Evolutionary conservation across 2,888 invertebrate species (phyloP).

Genomic region (Quadroppia sp.): DNA sequence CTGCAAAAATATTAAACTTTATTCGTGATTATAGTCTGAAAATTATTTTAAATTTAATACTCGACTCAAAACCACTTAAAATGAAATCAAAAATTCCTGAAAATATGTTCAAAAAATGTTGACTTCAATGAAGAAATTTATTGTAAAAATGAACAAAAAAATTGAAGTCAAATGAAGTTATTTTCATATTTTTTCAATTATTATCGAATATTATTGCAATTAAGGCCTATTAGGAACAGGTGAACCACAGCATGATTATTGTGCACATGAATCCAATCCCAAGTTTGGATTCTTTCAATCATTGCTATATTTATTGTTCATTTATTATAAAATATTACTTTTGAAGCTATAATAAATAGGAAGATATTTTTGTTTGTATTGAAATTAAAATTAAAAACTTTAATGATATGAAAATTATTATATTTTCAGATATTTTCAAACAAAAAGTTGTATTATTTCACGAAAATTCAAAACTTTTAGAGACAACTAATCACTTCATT

Average conservation of each 20-base stretch:
- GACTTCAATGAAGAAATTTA: no score
- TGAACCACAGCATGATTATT: not conserved
- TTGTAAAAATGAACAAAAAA: no score
- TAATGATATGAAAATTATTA: no score
- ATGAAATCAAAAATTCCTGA: not conserved
- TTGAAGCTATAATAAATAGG: slow-evolving; percentile 9
- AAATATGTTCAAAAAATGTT: not conserved
- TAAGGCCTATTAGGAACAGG: not conserved
- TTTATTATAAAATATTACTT: not conserved
- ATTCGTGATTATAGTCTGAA: not conserved
- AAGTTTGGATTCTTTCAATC: not conserved
- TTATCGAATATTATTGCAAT: not conserved
- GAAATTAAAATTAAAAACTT: not conserved
- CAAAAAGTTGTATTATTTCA: no score
- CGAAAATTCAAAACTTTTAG: no score
- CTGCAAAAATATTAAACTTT: not conserved
- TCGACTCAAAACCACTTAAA: not conserved
- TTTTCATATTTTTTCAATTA: not conserved
- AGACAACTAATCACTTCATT: not conserved
- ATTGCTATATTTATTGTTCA: not conserved
- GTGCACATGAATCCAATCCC: not conserved
- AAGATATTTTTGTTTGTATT: not conserved
- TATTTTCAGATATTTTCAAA: no score
- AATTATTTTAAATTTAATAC: no score
- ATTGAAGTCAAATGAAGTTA: not conserved